phyloP scores from a whole-genome alignment of 1,140 invertebrate genomes.

The Pseudomyrmex cubaensis region DNA sequence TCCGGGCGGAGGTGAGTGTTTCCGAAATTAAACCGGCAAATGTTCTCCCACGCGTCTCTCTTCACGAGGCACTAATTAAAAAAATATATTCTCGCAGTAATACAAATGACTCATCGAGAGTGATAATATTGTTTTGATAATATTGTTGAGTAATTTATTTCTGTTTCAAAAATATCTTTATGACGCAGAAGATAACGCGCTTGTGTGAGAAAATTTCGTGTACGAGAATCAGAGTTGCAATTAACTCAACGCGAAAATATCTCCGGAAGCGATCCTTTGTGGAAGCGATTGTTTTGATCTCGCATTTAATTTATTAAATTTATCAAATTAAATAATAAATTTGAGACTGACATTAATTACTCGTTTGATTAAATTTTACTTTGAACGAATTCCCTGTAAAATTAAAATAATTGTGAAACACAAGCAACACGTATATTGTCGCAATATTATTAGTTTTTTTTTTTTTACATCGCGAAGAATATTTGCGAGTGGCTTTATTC shows the following conservation, averaged over 20 bases:
- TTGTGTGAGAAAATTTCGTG: too few species aligned
- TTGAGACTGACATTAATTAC: background rate
- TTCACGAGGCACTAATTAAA: background rate
- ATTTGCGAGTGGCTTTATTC: background rate
- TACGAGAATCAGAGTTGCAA: background rate
- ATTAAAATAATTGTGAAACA: conserved; percentile 2
- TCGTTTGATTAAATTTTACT: conserved; percentile 4
- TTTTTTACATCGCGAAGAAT: background rate
- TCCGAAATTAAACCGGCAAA: conserved; percentile 47
- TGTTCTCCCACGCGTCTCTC: conserved; percentile 63
- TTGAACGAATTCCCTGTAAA: background rate
- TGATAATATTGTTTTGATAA: background rate
- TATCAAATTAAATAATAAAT: background rate
- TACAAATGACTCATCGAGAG: background rate
- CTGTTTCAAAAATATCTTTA: background rate
- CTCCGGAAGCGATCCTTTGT: background rate
- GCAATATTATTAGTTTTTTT: background rate
- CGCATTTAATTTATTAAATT: background rate
- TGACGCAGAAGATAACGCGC: too few species aligned
- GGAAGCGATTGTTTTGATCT: background rate
- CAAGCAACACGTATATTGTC: background rate
- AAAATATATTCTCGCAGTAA: background rate
- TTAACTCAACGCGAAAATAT: background rate
- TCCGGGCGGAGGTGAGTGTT: conserved; percentile 56
- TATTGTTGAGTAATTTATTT: conserved; percentile 6